Percentiles rank a stretch among this genome's conserved stretches.
Conservation (phyloP, 2,797 vertebrate species). For the Sebastes hubbsi region DNA sequence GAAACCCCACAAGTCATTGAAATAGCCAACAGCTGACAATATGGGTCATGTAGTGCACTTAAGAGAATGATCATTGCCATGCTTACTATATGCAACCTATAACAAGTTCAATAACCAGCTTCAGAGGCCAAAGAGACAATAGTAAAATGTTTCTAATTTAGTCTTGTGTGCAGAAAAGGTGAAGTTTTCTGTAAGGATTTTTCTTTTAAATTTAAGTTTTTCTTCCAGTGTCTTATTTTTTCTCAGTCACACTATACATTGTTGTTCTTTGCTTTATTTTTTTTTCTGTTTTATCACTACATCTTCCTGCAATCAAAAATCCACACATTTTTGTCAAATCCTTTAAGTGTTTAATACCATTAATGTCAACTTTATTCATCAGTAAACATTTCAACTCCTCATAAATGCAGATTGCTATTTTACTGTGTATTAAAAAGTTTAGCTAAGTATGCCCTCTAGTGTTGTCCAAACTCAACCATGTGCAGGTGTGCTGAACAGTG, state of each 20-base stretch:
- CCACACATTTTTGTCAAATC: not conserved
- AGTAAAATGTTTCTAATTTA: not conserved
- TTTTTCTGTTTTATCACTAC: not conserved
- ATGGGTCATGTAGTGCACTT: constrained; percentile 19
- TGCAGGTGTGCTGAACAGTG: not conserved
- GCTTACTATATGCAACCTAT: not conserved
- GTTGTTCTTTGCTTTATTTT: not conserved
- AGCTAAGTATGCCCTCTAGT: constrained; percentile 70
- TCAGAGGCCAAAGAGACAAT: not conserved
- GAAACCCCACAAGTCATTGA: constrained; percentile 23
- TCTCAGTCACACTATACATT: not conserved
- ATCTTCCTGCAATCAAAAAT: not conserved
- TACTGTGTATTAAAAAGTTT: constrained; percentile 17
- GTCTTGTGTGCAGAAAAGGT: not conserved
- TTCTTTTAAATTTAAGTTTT: not conserved
- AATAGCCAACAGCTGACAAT: constrained; percentile 26
- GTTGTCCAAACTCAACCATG: constrained; percentile 30
- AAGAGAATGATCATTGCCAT: constrained; percentile 10
- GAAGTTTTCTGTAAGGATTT: not conserved
- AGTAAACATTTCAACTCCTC: not conserved
- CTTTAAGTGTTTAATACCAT: not conserved
- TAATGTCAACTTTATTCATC: not conserved
- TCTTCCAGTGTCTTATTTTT: not conserved
- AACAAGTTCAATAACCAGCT: not conserved
- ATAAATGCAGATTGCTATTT: constrained; percentile 16